Percentiles rank a stretch among this genome's conserved stretches.
These are phyloP conservation scores for Spilarctia lutea DNA, from an alignment of 2,888 invertebrate genomes.

Conservation along the genomic window DNA sequence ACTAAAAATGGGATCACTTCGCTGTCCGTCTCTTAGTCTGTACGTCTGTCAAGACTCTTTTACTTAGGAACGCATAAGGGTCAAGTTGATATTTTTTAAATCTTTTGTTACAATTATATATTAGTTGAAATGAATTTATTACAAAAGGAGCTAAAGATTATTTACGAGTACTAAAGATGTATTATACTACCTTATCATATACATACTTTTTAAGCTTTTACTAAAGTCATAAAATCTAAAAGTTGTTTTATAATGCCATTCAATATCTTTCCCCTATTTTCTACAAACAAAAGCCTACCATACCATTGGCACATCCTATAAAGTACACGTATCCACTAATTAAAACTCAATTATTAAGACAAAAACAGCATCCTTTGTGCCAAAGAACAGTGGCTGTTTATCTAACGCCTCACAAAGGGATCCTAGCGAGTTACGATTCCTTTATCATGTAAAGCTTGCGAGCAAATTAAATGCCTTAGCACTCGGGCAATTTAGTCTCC, in stretches of 20 bases:
- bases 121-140: too few species aligned
- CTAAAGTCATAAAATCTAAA: not conserved
- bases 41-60: too few species aligned
- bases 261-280: not conserved
- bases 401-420: slow-evolving; percentile 39
- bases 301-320: slow-evolving; percentile 20
- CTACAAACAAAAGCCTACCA: slow-evolving; percentile 8
- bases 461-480: slow-evolving; percentile 42
- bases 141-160: too few species aligned
- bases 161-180: not conserved
- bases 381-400: slow-evolving; percentile 34
- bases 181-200: not conserved
- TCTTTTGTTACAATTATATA: too few species aligned
- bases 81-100: too few species aligned
- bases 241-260: not conserved
- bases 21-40: too few species aligned
- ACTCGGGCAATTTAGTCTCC: slow-evolving; percentile 36
- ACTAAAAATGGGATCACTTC: too few species aligned
- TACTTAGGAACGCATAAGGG: too few species aligned
- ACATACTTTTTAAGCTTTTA: not conserved
- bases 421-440: slow-evolving; percentile 24
- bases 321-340: slow-evolving; percentile 38
- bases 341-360: slow-evolving; percentile 43
- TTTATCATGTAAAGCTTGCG: slow-evolving; percentile 50
- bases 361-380: slow-evolving; percentile 43